A percentile compares a stretch with the other conserved stretches of the same genome.
phyloP scores from a whole-genome alignment of 1,140 invertebrate species.

The Tribolium castaneum region DNA sequence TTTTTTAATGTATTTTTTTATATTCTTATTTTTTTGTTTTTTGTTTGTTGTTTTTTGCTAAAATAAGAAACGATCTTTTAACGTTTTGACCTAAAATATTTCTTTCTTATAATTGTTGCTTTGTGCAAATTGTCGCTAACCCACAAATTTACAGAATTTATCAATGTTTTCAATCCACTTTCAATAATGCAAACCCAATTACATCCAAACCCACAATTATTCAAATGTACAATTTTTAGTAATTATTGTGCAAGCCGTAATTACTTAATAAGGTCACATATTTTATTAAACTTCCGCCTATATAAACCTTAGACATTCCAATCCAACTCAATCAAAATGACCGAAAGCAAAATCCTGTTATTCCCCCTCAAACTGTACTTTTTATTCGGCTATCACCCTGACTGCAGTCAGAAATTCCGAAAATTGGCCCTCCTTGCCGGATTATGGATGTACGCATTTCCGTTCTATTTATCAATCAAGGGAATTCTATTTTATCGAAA shows the following conservation, averaged over 20 bases:
- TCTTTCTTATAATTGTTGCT: too few species aligned
- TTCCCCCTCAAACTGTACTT: neutral
- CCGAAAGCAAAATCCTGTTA: neutral
- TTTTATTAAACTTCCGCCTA: neutral
- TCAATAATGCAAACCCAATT: too few species aligned
- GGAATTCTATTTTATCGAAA: neutral
- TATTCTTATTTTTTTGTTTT: too few species aligned
- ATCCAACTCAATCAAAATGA: neutral
- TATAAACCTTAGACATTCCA: neutral
- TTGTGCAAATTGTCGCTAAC: too few species aligned
- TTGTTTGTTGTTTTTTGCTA: too few species aligned
- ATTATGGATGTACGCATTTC: neutral
- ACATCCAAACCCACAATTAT: too few species aligned
- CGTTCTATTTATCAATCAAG: neutral
- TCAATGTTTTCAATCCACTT: too few species aligned
- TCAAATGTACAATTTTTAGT: neutral
- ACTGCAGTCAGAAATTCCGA: neutral
- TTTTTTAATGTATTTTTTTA: too few species aligned
- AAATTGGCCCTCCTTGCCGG: neutral
- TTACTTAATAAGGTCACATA: neutral
- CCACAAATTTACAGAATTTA: too few species aligned
- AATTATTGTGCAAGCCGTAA: neutral
- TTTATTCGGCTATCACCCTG: neutral
- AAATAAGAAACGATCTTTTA: too few species aligned
- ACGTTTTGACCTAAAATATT: too few species aligned